Evolutionary conservation across 2,113 vertebrate species (phyloP).

Genomic region (Phaethon lepturus): DNA sequence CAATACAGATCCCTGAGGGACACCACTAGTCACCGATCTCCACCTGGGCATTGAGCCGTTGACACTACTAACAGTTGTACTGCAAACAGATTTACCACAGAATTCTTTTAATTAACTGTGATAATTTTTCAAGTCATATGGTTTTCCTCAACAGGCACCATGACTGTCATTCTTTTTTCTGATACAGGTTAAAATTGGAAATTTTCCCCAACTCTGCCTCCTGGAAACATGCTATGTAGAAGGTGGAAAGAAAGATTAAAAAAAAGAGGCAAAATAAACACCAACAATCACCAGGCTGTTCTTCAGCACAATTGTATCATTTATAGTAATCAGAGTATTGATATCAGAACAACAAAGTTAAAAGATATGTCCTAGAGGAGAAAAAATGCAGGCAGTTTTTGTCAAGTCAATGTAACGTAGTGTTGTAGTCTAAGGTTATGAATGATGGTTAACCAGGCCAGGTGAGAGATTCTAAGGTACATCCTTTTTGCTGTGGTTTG

Average conservation of each 20-base stretch:
- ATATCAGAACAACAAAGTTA: background rate
- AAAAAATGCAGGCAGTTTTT: background rate
- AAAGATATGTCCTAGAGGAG: background rate
- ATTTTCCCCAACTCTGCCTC: background rate
- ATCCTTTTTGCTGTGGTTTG: background rate
- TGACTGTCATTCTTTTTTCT: slow-evolving; percentile 17
- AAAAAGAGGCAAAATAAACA: background rate
- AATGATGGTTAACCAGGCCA: background rate
- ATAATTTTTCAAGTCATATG: background rate
- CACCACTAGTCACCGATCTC: too few relatives aligned
- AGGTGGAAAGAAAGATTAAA: background rate
- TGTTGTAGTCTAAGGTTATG: background rate
- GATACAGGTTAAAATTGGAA: slow-evolving; percentile 17
- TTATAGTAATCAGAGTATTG: background rate
- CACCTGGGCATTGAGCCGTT: too few relatives aligned
- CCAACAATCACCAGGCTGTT: background rate
- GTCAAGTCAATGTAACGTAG: background rate
- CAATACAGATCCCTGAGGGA: too few relatives aligned
- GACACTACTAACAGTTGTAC: background rate
- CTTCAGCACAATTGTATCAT: background rate
- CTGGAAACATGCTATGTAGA: background rate
- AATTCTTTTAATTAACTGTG: background rate
- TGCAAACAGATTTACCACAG: background rate
- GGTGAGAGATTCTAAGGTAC: background rate
- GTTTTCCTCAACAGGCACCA: slow-evolving; percentile 37